Conservation (phyloP, 2,113 vertebrate genomes). For the Engystomops pustulosus region DNA sequence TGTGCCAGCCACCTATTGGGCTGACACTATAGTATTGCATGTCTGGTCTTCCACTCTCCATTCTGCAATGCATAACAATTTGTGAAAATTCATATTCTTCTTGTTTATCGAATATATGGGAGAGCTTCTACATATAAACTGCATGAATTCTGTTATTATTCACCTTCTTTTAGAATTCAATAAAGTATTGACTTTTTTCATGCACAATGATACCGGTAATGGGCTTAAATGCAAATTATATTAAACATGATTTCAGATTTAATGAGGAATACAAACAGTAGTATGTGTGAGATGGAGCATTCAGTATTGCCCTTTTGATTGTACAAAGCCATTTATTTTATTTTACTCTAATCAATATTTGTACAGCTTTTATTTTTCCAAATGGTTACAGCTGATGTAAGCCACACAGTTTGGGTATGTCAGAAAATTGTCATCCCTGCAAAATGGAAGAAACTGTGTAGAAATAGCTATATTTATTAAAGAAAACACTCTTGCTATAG, state of each 20-base stretch:
- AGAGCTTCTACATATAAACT: neutral
- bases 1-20: too few relatives aligned
- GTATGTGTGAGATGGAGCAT: constrained; percentile 15
- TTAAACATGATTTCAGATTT: constrained; percentile 9
- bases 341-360: neutral
- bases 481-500: neutral
- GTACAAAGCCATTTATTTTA: neutral
- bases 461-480: neutral
- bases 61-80: neutral
- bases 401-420: neutral
- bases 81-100: neutral
- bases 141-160: constrained; percentile 23
- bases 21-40: too few relatives aligned
- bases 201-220: neutral
- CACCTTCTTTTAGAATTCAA: constrained; percentile 24
- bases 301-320: constrained; percentile 1
- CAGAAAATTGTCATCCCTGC: neutral
- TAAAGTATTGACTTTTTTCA: constrained; percentile 38
- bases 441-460: neutral
- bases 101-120: neutral
- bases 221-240: neutral
- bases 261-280: constrained; percentile 13
- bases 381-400: neutral
- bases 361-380: constrained; percentile 1
- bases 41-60: neutral